phyloP scores from a whole-genome alignment of 2,888 invertebrate species.

The Antheraea assamensis region DNA sequence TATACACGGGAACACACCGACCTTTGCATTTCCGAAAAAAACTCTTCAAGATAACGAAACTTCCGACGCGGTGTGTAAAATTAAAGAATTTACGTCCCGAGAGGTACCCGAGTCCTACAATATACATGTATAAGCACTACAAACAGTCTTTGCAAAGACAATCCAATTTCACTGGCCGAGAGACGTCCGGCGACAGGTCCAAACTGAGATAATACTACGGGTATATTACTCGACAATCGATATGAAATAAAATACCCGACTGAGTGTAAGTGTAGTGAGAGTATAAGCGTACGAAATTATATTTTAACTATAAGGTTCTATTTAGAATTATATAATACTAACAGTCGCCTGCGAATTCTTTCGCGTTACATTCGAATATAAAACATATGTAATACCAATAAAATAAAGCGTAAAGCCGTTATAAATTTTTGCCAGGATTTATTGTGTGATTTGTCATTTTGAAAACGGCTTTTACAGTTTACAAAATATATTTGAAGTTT shows the following conservation, averaged over 20 bases:
- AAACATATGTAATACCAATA: too few relatives aligned
- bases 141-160: slow-evolving; percentile 37
- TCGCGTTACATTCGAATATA: too few relatives aligned
- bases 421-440: too few relatives aligned
- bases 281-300: too few relatives aligned
- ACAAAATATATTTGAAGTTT: too few relatives aligned
- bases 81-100: slow-evolving; percentile 31
- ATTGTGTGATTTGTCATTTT: too few relatives aligned
- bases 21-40: slow-evolving; percentile 16
- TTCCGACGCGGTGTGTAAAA: slow-evolving; percentile 22
- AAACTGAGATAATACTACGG: neutral
- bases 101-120: slow-evolving; percentile 23
- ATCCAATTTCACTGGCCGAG: slow-evolving; percentile 38
- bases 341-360: too few relatives aligned
- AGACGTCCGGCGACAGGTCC: slow-evolving; percentile 25
- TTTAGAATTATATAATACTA: too few relatives aligned
- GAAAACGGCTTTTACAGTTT: too few relatives aligned
- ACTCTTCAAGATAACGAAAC: slow-evolving; percentile 15
- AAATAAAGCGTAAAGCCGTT: too few relatives aligned
- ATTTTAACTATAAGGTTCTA: too few relatives aligned
- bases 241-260: neutral
- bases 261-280: too few relatives aligned
- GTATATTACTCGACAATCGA: neutral
- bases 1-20: slow-evolving; percentile 1
- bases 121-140: slow-evolving; percentile 27